Conservation (phyloP, 2,797 vertebrate species). For the Alosa sapidissima region DNA sequence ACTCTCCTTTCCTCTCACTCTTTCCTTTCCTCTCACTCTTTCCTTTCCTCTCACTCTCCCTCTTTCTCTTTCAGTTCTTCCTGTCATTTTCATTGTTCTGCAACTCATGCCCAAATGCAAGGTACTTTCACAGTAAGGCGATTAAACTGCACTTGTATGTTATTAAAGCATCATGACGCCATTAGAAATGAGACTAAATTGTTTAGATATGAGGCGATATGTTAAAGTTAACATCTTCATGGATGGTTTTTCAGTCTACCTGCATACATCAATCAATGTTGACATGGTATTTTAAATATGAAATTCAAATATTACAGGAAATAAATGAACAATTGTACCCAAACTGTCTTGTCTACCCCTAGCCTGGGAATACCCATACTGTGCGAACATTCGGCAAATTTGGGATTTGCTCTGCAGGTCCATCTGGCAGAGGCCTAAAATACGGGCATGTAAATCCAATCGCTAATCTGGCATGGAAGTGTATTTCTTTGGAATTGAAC, state of each 20-base stretch:
- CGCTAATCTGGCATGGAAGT: no score
- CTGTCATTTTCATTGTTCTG: not conserved
- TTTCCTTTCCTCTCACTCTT: slow-evolving; percentile 42
- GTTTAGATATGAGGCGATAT: not conserved
- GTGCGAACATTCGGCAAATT: no score
- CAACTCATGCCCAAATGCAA: not conserved
- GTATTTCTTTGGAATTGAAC: no score
- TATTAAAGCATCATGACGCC: not conserved
- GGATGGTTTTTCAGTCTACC: not conserved
- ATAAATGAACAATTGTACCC: no score
- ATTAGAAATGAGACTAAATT: not conserved
- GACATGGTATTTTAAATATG: not conserved
- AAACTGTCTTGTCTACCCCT: no score
- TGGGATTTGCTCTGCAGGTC: no score
- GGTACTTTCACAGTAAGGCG: slow-evolving; percentile 3
- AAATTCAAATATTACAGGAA: not conserved
- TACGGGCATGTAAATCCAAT: no score
- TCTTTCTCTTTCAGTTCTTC: not conserved
- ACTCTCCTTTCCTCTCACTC: no score
- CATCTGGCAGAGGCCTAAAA: no score
- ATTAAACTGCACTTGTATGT: not conserved
- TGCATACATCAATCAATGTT: not conserved
- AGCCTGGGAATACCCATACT: no score
- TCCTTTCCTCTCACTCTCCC: slow-evolving; percentile 38
- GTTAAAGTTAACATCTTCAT: not conserved